Evolutionary conservation across 2,888 invertebrate genomes (phyloP), one percentile per base, ranked within the genome.

Genomic region (Liopterus haemorrhoidalis): DNA sequence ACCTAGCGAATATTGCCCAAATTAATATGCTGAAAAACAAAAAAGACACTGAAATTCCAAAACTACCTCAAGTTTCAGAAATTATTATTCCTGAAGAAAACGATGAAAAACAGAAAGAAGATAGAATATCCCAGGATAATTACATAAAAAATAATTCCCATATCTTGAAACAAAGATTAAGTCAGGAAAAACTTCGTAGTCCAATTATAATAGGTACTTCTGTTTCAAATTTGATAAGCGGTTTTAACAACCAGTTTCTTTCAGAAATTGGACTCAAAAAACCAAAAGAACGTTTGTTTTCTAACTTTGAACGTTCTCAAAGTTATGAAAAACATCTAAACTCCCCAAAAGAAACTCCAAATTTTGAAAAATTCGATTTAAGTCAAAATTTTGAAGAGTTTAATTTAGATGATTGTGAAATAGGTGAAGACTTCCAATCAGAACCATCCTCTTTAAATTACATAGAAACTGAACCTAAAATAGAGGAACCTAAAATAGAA

Each of bases 311-410:
- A 50, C 61, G 58, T 47, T 33, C 58, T 43, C 66, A 68, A 64
- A 64, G 63, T 57, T 60, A 59, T 46, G 65, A 67, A 46, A 66
- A 63, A 51, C 63, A 59, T 21, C 41, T 37, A 12, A 48, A 36
- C 6, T 9, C n/a, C 5, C 41, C 35, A 16, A 41, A 44, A 25
- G 49, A 55, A 50, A 44, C 46, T 42, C 53, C 37, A 25, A 48
- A 56, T 58, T 73, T 73, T 55, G 74, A 75, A 60, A 78, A 77
- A 57, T 81, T 79, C 59, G 81, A 82, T 60, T 73, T 84, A 57
- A 77, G 81, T 50, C 82, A 84, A 62, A 84, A 84, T 65, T 85
- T 85, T 59, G 85, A 85, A 60, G 85, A 85, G 61, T 85, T 85
- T 63, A 83, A 82, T 60, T 71, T 85, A 56, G 85, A 85, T 60